phyloP scores from a whole-genome alignment of 2,888 invertebrate species.

The Neoascia interrupta region DNA sequence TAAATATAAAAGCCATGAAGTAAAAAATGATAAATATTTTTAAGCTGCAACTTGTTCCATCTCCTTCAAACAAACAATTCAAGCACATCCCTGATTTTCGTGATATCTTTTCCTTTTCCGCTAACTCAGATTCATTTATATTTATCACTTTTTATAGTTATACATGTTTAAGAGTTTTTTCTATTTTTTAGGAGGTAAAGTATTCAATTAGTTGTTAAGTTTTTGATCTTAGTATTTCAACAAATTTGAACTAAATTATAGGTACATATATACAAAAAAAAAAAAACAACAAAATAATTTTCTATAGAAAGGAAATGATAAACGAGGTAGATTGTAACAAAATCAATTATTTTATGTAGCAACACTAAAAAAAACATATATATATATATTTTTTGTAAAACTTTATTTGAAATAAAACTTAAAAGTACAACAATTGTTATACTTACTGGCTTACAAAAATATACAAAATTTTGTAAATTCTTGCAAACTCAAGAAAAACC shows the following conservation, averaged over 20 bases:
- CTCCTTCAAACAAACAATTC: constrained; percentile 14
- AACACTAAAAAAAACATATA: constrained; percentile 1
- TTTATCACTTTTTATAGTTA: constrained; percentile 1
- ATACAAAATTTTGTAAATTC: too few species aligned
- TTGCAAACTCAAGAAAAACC: too few species aligned
- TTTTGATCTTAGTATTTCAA: constrained; percentile 20
- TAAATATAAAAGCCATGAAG: not conserved
- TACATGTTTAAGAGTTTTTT: constrained; percentile 25
- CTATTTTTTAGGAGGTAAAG: constrained; percentile 26
- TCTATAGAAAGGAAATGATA: constrained; percentile 4
- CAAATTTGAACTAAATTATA: not conserved
- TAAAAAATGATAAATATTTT: not conserved
- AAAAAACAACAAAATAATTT: constrained; percentile 2
- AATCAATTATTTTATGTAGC: constrained; percentile 52
- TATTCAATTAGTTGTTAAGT: constrained; percentile 48
- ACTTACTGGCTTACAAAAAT: constrained; percentile 17
- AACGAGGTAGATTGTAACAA: not conserved
- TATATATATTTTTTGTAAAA: constrained; percentile 26
- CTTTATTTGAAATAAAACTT: not conserved
- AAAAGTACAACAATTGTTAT: constrained; percentile 22
- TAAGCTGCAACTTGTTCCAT: not conserved
- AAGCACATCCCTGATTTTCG: constrained; percentile 49
- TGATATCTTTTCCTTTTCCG: constrained; percentile 46
- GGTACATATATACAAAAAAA: not conserved
- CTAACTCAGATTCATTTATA: not conserved